Conservation (phyloP, 2,797 vertebrate species). For the Channallabes apus region DNA sequence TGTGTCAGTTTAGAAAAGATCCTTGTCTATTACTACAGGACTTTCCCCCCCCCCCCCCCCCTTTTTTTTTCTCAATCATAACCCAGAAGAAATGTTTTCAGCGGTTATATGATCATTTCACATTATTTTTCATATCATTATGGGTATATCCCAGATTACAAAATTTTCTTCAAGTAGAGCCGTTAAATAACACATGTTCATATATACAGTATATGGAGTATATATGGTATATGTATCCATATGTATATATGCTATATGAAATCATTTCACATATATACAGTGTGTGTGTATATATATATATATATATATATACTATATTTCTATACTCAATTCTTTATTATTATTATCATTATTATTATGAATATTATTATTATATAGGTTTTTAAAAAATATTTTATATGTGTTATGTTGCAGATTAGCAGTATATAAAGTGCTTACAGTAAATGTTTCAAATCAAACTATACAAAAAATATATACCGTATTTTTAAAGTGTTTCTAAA, state of each 20-base stretch:
- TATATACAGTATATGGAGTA: too few relatives aligned
- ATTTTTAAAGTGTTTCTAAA: not conserved
- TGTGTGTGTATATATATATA: too few relatives aligned
- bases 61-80: not conserved
- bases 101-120: not conserved
- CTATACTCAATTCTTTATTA: too few relatives aligned
- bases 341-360: too few relatives aligned
- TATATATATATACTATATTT: too few relatives aligned
- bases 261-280: too few relatives aligned
- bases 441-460: not conserved
- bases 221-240: too few relatives aligned
- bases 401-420: not conserved
- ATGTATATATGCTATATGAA: too few relatives aligned
- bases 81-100: not conserved
- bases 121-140: not conserved
- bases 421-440: not conserved
- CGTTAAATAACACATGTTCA: too few relatives aligned
- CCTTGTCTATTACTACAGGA: not conserved
- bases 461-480: not conserved
- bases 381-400: not conserved
- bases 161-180: not conserved
- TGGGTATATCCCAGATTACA: not conserved
- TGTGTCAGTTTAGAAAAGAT: constrained; percentile 7
- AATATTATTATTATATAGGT: not conserved
- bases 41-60: too few relatives aligned